phyloP scores from a whole-genome alignment of 64 coral and sea anemone genomes.

The Actinia equina region DNA sequence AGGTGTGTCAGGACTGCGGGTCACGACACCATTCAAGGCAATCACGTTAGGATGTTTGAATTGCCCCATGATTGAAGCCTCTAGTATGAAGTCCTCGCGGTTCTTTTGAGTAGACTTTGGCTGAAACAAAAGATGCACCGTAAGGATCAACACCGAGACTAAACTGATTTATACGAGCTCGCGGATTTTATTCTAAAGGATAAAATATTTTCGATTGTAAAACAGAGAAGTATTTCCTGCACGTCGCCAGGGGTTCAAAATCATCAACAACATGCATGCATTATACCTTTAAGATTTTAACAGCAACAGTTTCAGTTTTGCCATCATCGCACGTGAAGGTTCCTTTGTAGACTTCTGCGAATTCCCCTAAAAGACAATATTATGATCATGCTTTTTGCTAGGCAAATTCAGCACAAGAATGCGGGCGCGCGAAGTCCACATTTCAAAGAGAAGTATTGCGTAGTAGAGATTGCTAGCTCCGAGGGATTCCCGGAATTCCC shows the following conservation, averaged over 20 bases:
- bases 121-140: constrained; percentile 18
- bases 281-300: constrained; percentile 83
- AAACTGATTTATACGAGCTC: background rate
- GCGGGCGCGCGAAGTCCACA: too few species aligned
- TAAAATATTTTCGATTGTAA: too few species aligned
- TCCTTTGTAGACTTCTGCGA: constrained; percentile 89
- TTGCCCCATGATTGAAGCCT: constrained; percentile 83
- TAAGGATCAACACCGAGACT: background rate
- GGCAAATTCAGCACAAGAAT: background rate
- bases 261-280: too few species aligned
- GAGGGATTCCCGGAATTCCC: too few species aligned
- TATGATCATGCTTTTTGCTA: background rate
- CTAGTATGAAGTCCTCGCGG: constrained; percentile 71
- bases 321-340: constrained; percentile 31
- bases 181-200: too few species aligned
- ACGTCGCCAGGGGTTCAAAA: too few species aligned
- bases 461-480: too few species aligned
- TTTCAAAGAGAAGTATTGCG: too few species aligned
- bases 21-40: constrained; percentile 65
- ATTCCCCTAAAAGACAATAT: constrained; percentile 65
- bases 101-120: constrained; percentile 48
- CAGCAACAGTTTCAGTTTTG: constrained; percentile 46
- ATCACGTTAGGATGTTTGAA: constrained; percentile 83
- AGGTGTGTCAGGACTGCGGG: constrained; percentile 48
- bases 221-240: too few species aligned